These are phyloP conservation scores for Lapara coniferarum DNA, from an alignment of 2,888 invertebrate species.

Conservation along the genomic window DNA sequence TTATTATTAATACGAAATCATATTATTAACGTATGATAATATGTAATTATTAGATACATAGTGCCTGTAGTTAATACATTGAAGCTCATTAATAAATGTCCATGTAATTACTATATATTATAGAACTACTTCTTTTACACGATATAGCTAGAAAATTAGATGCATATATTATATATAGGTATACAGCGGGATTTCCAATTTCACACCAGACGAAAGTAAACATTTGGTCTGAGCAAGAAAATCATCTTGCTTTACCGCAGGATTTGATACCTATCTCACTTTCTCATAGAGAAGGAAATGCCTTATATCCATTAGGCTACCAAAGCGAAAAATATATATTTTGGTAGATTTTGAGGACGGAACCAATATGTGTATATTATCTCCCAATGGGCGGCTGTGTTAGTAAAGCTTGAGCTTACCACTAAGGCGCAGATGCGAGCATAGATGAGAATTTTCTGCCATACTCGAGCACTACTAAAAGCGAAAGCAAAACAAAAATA, in stretches of 20 bases:
- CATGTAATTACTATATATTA: no score
- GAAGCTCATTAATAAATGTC: no score
- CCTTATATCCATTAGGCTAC: slow-evolving; percentile 22
- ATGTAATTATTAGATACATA: no score
- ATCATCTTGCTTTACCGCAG: slow-evolving; percentile 3
- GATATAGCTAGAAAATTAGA: no score
- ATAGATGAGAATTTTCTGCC: slow-evolving; percentile 9
- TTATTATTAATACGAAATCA: no score
- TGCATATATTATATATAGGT: background rate
- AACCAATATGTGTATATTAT: slow-evolving; percentile 21
- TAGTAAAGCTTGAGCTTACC: background rate
- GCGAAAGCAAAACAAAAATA: no score
- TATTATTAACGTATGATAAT: no score
- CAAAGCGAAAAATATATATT: slow-evolving; percentile 19
- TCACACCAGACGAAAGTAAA: background rate
- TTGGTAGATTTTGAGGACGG: slow-evolving; percentile 11
- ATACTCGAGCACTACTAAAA: background rate
- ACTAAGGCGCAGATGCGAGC: slow-evolving; percentile 2
- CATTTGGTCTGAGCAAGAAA: slow-evolving; percentile 7
- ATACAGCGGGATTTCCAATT: background rate
- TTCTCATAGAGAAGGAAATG: slow-evolving; percentile 19
- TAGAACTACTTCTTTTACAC: no score
- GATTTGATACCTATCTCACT: slow-evolving; percentile 16
- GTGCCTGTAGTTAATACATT: no score
- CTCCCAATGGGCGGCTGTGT: background rate